A percentile compares a stretch with the other conserved stretches of the same genome.
phyloP scores from a whole-genome alignment of 2,797 vertebrate genomes.

The Fringilla coelebs region DNA sequence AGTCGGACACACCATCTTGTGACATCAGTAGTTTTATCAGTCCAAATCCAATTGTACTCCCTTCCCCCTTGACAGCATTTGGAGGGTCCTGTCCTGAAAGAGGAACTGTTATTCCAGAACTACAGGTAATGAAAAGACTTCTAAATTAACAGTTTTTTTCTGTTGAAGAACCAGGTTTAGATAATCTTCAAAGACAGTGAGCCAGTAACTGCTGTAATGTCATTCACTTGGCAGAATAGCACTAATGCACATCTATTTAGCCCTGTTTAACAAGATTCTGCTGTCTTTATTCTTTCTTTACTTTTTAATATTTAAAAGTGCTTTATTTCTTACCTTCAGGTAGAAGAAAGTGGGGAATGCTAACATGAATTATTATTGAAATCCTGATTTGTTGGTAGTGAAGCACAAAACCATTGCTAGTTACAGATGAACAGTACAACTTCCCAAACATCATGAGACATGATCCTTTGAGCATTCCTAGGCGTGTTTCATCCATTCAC shows the following conservation, averaged over 20 bases:
- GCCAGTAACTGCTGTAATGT: neutral
- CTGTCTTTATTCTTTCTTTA: neutral
- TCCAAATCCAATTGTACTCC: conserved; percentile 90
- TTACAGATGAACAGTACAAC: neutral
- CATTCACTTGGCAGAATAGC: neutral
- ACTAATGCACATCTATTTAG: neutral
- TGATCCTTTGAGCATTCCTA: neutral
- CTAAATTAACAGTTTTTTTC: neutral
- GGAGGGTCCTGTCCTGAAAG: conserved; percentile 87
- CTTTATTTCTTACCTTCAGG: neutral
- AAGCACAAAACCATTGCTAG: neutral
- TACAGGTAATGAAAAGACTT: conserved; percentile 82
- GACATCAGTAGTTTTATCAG: conserved; percentile 87
- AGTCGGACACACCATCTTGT: conserved; percentile 77
- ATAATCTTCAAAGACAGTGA: neutral
- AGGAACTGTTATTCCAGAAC: conserved; percentile 89
- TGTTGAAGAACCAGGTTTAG: neutral
- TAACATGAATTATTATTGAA: neutral
- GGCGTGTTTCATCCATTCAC: neutral
- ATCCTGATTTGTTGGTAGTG: neutral
- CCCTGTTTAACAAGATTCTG: neutral
- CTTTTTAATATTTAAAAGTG: neutral
- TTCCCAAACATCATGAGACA: neutral
- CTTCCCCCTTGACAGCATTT: conserved; percentile 90
- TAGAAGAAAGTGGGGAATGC: neutral